phyloP scores from a whole-genome alignment of 2,113 vertebrate genomes.

The Bothrops jararaca region DNA sequence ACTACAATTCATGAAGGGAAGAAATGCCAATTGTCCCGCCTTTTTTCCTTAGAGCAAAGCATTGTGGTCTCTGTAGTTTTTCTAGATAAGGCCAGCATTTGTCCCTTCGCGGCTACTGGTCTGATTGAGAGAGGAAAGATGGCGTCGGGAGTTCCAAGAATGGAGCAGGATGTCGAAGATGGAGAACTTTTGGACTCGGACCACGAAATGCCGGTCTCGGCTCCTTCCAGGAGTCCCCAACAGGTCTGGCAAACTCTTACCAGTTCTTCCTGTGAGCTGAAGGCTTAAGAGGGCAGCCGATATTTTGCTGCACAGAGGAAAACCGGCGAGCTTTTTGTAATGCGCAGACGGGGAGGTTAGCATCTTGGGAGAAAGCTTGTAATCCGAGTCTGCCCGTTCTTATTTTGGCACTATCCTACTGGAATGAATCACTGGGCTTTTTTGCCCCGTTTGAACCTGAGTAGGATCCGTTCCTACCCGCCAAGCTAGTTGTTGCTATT shows the following conservation, averaged over 20 bases:
- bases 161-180: constrained; percentile 83
- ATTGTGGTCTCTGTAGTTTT: background rate
- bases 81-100: too few species aligned
- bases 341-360: background rate
- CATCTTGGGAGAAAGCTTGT: background rate
- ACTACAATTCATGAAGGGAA: background rate
- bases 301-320: background rate
- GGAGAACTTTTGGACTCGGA: constrained; percentile 88
- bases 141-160: constrained; percentile 70
- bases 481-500: background rate
- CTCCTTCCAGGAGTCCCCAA: constrained; percentile 37
- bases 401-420: background rate
- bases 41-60: background rate
- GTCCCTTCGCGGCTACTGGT: accelerated
- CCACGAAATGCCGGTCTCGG: constrained; percentile 72
- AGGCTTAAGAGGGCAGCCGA: background rate
- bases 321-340: background rate
- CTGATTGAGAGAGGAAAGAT: constrained; percentile 54
- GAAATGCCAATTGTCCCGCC: background rate
- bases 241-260: constrained; percentile 41
- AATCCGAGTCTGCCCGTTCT: background rate
- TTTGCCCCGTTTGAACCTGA: background rate
- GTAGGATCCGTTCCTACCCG: background rate
- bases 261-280: background rate
- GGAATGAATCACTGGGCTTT: background rate